A percentile compares a stretch with the other conserved stretches of the same genome.
Conservation (phyloP, 2,797 vertebrate genomes). For the Manis crassicaudata region DNA sequence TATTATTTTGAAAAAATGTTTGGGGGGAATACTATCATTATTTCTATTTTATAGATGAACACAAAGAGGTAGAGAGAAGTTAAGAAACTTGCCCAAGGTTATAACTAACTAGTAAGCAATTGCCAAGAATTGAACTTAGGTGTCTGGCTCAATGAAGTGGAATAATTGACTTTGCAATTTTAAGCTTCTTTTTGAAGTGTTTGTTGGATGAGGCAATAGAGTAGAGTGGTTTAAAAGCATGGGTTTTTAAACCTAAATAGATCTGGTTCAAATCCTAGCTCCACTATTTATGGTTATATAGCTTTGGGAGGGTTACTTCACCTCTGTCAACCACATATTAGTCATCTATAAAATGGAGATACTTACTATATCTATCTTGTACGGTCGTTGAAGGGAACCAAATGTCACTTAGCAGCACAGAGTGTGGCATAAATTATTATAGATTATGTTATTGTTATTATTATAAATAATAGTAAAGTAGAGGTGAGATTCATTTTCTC, state of each 20-base stretch:
- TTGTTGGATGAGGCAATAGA: background rate
- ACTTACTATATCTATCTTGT: background rate
- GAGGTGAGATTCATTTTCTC: background rate
- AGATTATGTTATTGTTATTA: background rate
- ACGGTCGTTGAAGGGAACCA: background rate
- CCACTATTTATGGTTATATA: background rate
- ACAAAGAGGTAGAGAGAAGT: background rate
- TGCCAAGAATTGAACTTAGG: conserved; percentile 18
- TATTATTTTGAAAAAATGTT: background rate
- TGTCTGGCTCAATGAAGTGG: background rate
- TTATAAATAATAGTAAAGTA: background rate
- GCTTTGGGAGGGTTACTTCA: background rate
- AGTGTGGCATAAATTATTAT: background rate
- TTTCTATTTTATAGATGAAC: background rate
- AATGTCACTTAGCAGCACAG: background rate
- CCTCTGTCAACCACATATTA: background rate
- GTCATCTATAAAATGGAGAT: background rate
- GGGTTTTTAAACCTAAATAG: conserved; percentile 14
- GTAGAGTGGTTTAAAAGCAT: conserved; percentile 19
- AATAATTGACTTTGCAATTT: background rate
- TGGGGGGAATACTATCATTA: background rate
- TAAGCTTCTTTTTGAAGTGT: background rate
- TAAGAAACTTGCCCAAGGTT: background rate
- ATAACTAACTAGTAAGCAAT: background rate
- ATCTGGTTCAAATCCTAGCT: background rate